A percentile compares a stretch with the other conserved stretches of the same genome.
phyloP scores from a whole-genome alignment of 37 sponge, comb jelly and placozoan genomes.

The Amphimedon queenslandica region DNA sequence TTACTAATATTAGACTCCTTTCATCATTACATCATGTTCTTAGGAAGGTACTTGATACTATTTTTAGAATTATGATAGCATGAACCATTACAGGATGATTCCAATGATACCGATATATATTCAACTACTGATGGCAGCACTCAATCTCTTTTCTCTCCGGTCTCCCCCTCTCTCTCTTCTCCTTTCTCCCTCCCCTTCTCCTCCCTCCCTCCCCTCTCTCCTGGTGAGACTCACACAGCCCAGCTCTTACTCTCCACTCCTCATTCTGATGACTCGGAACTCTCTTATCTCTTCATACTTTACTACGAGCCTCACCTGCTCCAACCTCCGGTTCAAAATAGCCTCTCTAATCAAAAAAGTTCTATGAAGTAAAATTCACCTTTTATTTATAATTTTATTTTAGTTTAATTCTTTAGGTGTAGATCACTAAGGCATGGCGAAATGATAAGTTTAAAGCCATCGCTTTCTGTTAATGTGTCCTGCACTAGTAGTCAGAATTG shows the following conservation, averaged over 20 bases:
- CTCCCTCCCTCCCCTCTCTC: neutral
- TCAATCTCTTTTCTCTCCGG: neutral
- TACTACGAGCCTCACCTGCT: neutral
- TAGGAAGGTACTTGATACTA: too few relatives aligned
- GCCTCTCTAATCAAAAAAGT: too few relatives aligned
- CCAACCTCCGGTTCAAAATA: neutral
- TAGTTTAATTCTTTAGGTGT: too few relatives aligned
- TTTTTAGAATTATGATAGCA: too few relatives aligned
- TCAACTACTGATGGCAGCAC: neutral
- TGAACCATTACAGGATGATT: too few relatives aligned
- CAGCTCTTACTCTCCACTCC: neutral
- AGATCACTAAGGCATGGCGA: too few relatives aligned
- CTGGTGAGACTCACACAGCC: neutral
- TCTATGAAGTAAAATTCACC: too few relatives aligned
- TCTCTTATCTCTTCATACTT: neutral
- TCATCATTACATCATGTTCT: conserved; percentile 6
- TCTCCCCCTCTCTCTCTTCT: conserved; percentile 9
- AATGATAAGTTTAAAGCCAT: too few relatives aligned
- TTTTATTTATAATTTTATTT: too few relatives aligned
- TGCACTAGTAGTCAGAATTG: too few relatives aligned
- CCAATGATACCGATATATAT: neutral
- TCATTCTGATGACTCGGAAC: neutral
- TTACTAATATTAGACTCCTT: conserved; percentile 26
- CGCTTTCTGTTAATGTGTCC: too few relatives aligned
- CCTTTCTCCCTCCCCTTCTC: neutral